These are phyloP conservation scores for Zoanthus sociatus DNA, from an alignment of 92 coral and sea anemone genomes.

Conservation along the genomic window DNA sequence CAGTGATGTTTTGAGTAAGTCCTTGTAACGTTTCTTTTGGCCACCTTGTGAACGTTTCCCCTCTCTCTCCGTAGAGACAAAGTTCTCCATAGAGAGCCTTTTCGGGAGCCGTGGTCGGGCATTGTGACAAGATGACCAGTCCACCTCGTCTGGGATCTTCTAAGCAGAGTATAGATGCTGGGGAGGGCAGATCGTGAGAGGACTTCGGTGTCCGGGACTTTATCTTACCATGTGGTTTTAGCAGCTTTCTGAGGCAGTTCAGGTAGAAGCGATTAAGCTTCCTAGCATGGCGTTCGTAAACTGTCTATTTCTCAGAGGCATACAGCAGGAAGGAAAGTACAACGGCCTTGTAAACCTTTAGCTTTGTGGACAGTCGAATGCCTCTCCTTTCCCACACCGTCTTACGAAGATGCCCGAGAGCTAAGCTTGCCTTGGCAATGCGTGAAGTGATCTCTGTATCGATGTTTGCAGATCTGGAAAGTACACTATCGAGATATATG, in stretches of 20 bases:
- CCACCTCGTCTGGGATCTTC: constrained; percentile 16
- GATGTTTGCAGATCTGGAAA: constrained; percentile 41
- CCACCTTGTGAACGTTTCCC: constrained; percentile 1
- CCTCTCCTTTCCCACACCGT: neutral
- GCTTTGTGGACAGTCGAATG: too few relatives aligned
- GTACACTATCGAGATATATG: constrained; percentile 65
- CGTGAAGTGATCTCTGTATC: constrained; percentile 43
- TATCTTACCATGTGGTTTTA: constrained; percentile 25
- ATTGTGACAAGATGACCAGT: neutral
- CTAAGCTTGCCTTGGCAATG: constrained; percentile 11
- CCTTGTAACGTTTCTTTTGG: neutral
- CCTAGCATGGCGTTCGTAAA: neutral
- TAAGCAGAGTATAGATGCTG: constrained; percentile 35
- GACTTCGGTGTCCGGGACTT: constrained; percentile 38
- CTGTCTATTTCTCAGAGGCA: neutral
- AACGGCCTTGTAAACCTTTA: too few relatives aligned
- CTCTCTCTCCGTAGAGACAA: too few relatives aligned
- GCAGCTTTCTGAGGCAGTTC: too few relatives aligned
- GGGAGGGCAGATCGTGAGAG: constrained; percentile 3
- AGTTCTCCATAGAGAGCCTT: neutral
- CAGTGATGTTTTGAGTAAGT: neutral
- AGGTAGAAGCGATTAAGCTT: neutral
- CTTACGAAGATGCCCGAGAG: neutral
- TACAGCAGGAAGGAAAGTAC: neutral
- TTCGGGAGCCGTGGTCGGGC: neutral